Evolutionary conservation across 2,797 vertebrate species (phyloP), one percentile per base, ranked within the genome.

Genomic region (Pterois miles): DNA sequence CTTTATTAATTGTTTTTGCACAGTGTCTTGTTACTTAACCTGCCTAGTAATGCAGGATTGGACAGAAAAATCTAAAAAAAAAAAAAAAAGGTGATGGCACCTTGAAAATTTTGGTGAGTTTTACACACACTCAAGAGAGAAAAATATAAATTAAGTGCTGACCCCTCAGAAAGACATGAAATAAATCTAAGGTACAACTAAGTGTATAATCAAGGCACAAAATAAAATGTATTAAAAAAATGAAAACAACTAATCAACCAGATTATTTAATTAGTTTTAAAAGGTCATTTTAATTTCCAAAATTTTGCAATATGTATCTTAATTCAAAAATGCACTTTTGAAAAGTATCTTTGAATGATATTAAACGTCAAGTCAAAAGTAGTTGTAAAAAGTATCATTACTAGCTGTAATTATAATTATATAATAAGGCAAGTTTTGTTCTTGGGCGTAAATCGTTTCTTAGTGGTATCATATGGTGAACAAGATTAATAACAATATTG

Each of bases 1-100:
- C 27, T 54, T 53, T 74, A 23, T 82, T 66, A 25, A 36, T 72
- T 3, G 65, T 10, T 60, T 54, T 60, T 54, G 53, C 27, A 71
- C 31, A 31, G 52, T 67, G 65, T 86, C 22, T 70, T 40, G 52
- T 46, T 71, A 58, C 34, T 71, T 71, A 22, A 81, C 56, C 22
- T 25, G 38, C 25, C 56, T 40, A 48, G 63, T 66, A 29, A 63
- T 65, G 48, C 18, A 5, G 12, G 14, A 57, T 57, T 57, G 31
- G 53, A 56, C 27, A 1, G 8, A 56, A 18, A 14, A 29, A 29
- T 56, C 0, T 18, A 29, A 56, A 22, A 2, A 7, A 4, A 34
- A n/a, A n/a, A n/a, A n/a, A 13, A 4, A 34, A n/a, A 58, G 6
- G 23, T 27, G 23, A 13, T 54, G 6, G n/a, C 22, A 53, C 0